Evolutionary conservation across 2,797 vertebrate species (phyloP).

Genomic region (Alca torda): DNA sequence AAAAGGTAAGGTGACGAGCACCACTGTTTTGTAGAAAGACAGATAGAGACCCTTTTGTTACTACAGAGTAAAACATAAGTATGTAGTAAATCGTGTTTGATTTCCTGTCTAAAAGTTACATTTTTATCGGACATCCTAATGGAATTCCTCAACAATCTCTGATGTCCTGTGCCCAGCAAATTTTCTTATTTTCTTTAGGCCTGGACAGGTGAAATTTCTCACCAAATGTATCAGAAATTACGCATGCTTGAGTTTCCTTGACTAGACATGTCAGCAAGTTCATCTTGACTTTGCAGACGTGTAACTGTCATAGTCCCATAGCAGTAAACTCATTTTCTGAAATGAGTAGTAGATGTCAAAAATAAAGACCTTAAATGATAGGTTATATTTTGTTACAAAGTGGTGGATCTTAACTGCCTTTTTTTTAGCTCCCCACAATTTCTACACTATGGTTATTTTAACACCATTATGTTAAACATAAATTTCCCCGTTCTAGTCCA

Average conservation of each 20-base stretch:
- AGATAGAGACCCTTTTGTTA: background rate
- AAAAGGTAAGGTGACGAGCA: background rate
- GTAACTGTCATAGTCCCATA: background rate
- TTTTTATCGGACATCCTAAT: background rate
- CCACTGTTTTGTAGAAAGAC: background rate
- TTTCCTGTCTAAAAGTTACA: background rate
- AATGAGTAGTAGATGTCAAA: background rate
- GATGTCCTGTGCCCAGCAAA: background rate
- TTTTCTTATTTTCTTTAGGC: background rate
- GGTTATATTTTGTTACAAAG: background rate
- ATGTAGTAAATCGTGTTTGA: rapidly evolving
- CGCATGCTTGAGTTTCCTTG: background rate
- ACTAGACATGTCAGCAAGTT: background rate
- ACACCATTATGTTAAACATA: background rate
- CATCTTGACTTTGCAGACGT: background rate
- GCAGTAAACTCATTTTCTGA: background rate
- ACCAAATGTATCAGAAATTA: background rate
- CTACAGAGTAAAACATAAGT: background rate
- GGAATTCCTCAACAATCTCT: background rate
- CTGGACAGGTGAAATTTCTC: background rate
- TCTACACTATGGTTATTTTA: background rate
- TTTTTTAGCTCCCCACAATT: background rate
- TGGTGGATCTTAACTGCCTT: background rate
- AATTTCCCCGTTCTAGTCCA: background rate
- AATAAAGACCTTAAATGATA: background rate